Evolutionary conservation across 2,113 vertebrate species (phyloP).

Genomic region (Psilopogon haemacephalus): DNA sequence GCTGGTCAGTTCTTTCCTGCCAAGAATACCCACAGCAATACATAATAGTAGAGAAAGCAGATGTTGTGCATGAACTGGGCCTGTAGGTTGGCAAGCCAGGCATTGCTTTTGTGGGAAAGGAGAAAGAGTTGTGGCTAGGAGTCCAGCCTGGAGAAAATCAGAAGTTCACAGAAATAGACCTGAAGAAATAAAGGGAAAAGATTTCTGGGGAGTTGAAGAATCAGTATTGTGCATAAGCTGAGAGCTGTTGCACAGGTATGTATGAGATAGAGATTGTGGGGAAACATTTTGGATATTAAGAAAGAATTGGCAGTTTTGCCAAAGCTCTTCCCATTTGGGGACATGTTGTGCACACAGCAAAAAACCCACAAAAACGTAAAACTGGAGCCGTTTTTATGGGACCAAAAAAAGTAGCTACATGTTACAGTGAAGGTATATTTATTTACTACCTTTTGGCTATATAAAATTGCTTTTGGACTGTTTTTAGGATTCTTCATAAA

Average conservation of each 20-base stretch:
- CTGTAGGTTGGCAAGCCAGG: background rate
- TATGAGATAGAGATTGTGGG: background rate
- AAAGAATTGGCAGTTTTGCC: background rate
- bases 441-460: slow-evolving; percentile 60
- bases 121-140: background rate
- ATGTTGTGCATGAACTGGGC: background rate
- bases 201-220: background rate
- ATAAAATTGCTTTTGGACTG: slow-evolving; percentile 66
- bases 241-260: background rate
- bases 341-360: background rate
- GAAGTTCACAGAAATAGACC: background rate
- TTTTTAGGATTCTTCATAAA: slow-evolving; percentile 75
- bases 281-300: background rate
- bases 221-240: background rate
- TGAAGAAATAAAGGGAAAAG: background rate
- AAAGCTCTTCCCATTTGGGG: background rate
- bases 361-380: background rate
- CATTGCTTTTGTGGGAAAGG: background rate
- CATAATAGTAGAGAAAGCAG: background rate
- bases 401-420: slow-evolving; percentile 1
- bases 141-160: background rate
- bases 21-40: slow-evolving; percentile 1
- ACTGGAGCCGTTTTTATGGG: background rate
- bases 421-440: slow-evolving; percentile 29
- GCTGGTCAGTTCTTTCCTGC: slow-evolving; percentile 1